Base-by-base conservation (phyloP, 1,140 invertebrate genomes). In the Cyphomyrmex costatus region DNA sequence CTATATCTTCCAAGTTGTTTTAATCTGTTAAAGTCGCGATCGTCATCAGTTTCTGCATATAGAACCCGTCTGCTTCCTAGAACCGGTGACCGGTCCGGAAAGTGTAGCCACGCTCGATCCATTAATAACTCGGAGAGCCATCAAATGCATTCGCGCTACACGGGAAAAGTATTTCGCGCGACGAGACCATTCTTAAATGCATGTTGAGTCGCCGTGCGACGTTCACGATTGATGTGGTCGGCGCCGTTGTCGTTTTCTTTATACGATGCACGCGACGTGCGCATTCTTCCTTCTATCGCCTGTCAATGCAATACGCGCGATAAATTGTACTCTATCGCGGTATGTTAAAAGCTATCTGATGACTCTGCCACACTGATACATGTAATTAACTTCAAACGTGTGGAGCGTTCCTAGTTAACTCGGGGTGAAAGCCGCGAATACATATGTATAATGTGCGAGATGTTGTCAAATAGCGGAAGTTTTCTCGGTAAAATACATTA, bases 1-100 rank as follows among this genome's bases (percentile, higher is more conserved):
- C 21, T 82, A 46, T 66, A 85, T 85, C 46, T 24, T 85, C 42
- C 30, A 74, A 56, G 33, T 78, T 7, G 74, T 77, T 24, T n/a
- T 79, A 76, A 85, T 85, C 56, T 70, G 74, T 87, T 80, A 33
- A 85, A 84, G 74, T 87, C 73, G n/a, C 42, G 3, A 71, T n/a
- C 16, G 42, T 53, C 36, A 58, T 77, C 33, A 46, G 7, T 84
- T 58, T 66, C 46, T n/a, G 51, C 19, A 19, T 16, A 51, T 27
- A 27, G 5, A 66, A 63, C 16, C 27, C 33, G 78, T 58, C 12
- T n/a, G 33, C 61, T 79, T 80, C 19, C 24, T 36, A 53, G 42
- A 24, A 21, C 6, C 74, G 33, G 12, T 24, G 46, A 80, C 53
- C 65, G 21, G 84, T 73, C 21, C 53, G 27, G 21, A 60, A 49